Percentiles rank a stretch among this genome's conserved stretches.
Evolutionary conservation across 2,888 invertebrate genomes (phyloP).

Genomic region (Hymenopus coronatus): DNA sequence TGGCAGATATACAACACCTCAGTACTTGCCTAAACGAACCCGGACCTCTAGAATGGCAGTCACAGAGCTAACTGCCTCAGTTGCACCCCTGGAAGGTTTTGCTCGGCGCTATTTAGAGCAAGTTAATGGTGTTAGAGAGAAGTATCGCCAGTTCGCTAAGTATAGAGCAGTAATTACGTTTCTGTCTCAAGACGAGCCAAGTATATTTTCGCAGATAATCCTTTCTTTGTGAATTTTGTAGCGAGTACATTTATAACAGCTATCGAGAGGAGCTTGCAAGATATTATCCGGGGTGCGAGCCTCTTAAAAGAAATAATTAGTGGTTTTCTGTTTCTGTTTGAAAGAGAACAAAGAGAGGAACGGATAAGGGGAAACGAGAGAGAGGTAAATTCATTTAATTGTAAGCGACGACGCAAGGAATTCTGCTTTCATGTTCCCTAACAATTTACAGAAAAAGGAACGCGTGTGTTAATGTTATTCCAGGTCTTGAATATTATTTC

Average conservation of each 20-base stretch:
- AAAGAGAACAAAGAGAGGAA: background rate
- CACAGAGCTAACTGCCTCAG: no score
- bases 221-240: constrained; percentile 4
- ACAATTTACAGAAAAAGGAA: background rate
- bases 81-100: no score
- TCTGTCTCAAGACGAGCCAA: background rate
- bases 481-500: no score
- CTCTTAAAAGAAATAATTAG: constrained; percentile 14
- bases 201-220: background rate
- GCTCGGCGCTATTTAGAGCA: no score
- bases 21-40: no score
- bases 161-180: background rate
- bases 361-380: background rate
- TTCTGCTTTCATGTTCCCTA: constrained; percentile 13
- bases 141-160: background rate
- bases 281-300: background rate
- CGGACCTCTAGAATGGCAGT: no score
- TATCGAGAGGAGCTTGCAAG: no score
- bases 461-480: no score
- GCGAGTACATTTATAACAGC: background rate
- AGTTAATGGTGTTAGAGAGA: no score
- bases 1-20: no score
- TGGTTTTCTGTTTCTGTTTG: constrained; percentile 3
- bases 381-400: constrained; percentile 6
- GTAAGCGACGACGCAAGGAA: background rate